Evolutionary conservation across 2,888 invertebrate genomes (phyloP), one percentile per base, ranked within the genome.

Genomic region (Tetramorium bicarinatum): DNA sequence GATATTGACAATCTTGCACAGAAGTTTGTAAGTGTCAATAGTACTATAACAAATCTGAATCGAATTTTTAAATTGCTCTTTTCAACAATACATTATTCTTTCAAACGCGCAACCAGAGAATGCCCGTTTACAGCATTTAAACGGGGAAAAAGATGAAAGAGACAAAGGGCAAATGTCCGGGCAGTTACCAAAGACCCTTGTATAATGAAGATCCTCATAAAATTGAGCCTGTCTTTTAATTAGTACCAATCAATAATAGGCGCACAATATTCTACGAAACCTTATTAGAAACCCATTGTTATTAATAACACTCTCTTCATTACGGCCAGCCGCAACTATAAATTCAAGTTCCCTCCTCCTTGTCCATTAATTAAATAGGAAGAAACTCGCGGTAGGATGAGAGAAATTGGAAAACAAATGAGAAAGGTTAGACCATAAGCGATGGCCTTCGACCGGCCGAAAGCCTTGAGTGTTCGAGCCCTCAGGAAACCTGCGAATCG

Each of bases 321-420:
- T 41, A 38, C 21, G 59, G 59, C 49, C 15, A 21, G n/a, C 79
- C 71, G 59, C 59, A 71, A 38, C 56, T 21, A 69, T 59, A 79
- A 79, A 69, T 69, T 69, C 21, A 7, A 67, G 67, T 44, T 47
- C n/a, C 41, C n/a, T n/a, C 29, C 56, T 21, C 4, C 38, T 52
- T 64, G 25, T 54, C 25, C 38, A 21, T 69, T 59, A 59, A 80
- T 80, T 80, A 69, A 80, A 59, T 44, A 54, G 59, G 71, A 80
- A 79, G 79, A 79, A 59, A 71, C 47, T 69, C 47, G 71, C 71
- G 18, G 41, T 21, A 29, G 66, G 38, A 7, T 21, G 47, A 80
- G 71, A 59, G 71, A 80, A 80, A 38, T 69, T 38, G 34, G 79
- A 71, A 71, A 71, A 80, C 71, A 80, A 80, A 80, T 80, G 71